phyloP scores from a whole-genome alignment of 1,140 invertebrate genomes.

The Drosophila elegans region DNA sequence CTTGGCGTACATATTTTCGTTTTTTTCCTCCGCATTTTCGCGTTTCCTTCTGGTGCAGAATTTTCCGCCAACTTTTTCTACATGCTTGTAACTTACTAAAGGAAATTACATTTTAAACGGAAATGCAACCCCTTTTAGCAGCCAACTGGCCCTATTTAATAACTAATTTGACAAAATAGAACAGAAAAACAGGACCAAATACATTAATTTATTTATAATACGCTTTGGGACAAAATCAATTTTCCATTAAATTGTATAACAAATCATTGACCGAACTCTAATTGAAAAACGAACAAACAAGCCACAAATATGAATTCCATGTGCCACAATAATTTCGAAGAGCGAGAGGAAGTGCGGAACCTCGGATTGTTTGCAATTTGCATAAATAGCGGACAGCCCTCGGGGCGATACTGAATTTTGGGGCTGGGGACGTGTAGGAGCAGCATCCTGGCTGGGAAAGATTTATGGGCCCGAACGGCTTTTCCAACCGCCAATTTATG shows the following conservation, averaged over 20 bases:
- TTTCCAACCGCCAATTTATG: conserved; percentile 71
- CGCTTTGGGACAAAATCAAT: conserved; percentile 30
- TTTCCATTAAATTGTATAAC: conserved; percentile 35
- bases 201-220: conserved; percentile 34
- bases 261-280: conserved; percentile 53
- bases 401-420: conserved; percentile 10
- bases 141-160: conserved; percentile 26
- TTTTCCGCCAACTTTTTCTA: conserved; percentile 50
- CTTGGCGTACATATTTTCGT: conserved; percentile 63
- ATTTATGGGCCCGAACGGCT: conserved; percentile 60
- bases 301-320: conserved; percentile 61
- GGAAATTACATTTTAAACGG: conserved; percentile 75
- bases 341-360: conserved; percentile 40
- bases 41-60: conserved; percentile 46
- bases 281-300: conserved; percentile 55
- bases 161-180: conserved; percentile 25
- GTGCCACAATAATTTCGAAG: conserved; percentile 22
- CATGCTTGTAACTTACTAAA: conserved; percentile 14
- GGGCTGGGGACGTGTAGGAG: neutral
- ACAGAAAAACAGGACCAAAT: neutral
- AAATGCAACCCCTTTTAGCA: conserved; percentile 20
- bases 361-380: conserved; percentile 57
- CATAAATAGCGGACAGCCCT: conserved; percentile 58
- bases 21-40: conserved; percentile 47
- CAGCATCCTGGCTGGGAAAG: conserved; percentile 34